Evolutionary conservation across 2,888 invertebrate genomes (phyloP).

Genomic region (Carabus problematicus): DNA sequence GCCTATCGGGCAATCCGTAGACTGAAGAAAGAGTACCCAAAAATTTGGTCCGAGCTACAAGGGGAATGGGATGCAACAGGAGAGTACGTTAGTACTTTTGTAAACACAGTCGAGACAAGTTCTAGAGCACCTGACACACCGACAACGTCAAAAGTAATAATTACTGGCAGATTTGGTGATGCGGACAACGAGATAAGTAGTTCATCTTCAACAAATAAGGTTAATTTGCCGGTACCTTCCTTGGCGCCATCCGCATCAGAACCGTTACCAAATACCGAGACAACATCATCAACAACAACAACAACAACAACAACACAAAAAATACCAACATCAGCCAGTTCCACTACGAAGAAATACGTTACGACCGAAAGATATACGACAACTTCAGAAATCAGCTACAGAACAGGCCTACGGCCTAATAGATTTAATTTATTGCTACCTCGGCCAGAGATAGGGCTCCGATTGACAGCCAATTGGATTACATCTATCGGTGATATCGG

Average conservation of each 20-base stretch:
- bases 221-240: not conserved
- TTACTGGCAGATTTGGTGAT: slow-evolving; percentile 13
- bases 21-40: slow-evolving; percentile 69
- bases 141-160: not conserved
- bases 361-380: slow-evolving; percentile 1
- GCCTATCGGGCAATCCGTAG: slow-evolving; percentile 71
- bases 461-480: slow-evolving; percentile 33
- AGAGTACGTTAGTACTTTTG: slow-evolving; percentile 63
- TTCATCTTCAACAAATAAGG: slow-evolving; percentile 11
- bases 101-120: slow-evolving; percentile 48
- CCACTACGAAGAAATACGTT: not conserved
- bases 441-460: slow-evolving; percentile 26
- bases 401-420: not conserved
- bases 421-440: slow-evolving; percentile 27
- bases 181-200: slow-evolving; percentile 24
- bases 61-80: slow-evolving; percentile 75
- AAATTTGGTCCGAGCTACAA: slow-evolving; percentile 71
- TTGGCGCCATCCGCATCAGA: slow-evolving; percentile 16
- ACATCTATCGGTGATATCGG: slow-evolving; percentile 44
- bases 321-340: not conserved
- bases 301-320: slow-evolving; percentile 23
- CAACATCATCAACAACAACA: slow-evolving; percentile 12
- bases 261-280: slow-evolving; percentile 31
- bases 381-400: slow-evolving; percentile 1
- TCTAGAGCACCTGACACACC: not conserved